phyloP scores from a whole-genome alignment of 2,888 invertebrate genomes.

The Stenchaetothrips biformis region DNA sequence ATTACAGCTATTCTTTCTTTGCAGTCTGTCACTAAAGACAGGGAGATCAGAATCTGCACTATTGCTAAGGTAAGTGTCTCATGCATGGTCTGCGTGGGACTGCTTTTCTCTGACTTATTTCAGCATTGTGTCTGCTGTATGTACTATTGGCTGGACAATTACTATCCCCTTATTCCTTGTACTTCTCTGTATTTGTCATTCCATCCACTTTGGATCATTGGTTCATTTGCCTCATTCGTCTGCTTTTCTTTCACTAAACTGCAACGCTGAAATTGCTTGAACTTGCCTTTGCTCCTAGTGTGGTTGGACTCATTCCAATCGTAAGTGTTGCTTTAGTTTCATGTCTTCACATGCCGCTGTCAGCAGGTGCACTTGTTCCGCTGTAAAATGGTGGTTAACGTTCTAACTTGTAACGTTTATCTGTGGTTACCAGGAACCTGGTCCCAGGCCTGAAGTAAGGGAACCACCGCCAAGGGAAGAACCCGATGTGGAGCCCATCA shows the following conservation, averaged over 20 bases:
- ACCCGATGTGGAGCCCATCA: slow-evolving; percentile 75
- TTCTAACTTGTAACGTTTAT: background rate
- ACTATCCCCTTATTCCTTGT: too few relatives aligned
- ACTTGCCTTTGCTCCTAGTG: background rate
- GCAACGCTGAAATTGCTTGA: background rate
- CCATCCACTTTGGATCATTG: background rate
- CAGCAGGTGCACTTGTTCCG: background rate
- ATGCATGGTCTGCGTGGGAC: slow-evolving; percentile 42
- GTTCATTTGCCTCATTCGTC: background rate
- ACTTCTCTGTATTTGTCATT: background rate
- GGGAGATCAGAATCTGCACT: slow-evolving; percentile 36
- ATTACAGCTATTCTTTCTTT: slow-evolving; percentile 36
- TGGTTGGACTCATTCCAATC: background rate
- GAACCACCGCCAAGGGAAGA: slow-evolving; percentile 64
- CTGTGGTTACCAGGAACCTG: background rate
- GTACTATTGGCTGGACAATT: background rate
- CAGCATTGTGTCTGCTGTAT: background rate
- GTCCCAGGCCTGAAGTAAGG: slow-evolving; percentile 44
- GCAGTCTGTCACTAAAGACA: slow-evolving; percentile 41
- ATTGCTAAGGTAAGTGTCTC: slow-evolving; percentile 35
- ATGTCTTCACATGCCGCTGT: background rate
- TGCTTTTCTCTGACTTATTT: background rate
- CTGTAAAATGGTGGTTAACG: background rate
- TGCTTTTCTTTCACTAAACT: too few relatives aligned
- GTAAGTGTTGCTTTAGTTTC: background rate